These are phyloP conservation scores for Eudasyphora cyanicolor DNA, from an alignment of 2,888 invertebrate genomes.

Conservation along the genomic window DNA sequence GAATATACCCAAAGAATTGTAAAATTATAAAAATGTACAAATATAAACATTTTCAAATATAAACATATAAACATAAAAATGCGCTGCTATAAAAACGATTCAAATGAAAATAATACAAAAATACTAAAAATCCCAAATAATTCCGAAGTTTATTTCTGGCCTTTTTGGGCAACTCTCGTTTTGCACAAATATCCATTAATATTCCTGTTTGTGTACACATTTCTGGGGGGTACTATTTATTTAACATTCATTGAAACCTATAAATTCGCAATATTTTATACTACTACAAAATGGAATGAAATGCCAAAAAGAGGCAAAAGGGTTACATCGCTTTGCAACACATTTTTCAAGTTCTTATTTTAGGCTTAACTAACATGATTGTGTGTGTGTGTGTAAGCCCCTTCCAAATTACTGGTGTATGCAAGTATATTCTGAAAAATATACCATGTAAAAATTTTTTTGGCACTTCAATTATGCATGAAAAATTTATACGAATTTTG, in stretches of 20 bases:
- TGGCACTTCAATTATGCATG: constrained; percentile 40
- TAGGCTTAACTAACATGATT: neutral
- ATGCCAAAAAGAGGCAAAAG: neutral
- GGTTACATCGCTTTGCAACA: neutral
- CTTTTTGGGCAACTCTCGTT: too few species aligned
- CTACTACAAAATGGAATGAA: neutral
- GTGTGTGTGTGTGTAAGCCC: neutral
- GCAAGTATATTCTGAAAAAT: too few species aligned
- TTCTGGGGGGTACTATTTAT: constrained; percentile 38
- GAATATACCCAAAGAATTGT: too few species aligned
- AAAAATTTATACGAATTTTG: constrained; percentile 31
- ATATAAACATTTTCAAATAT: too few species aligned
- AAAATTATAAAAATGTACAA: too few species aligned
- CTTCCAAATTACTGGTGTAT: neutral
- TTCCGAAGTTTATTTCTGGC: too few species aligned
- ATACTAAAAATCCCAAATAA: too few species aligned
- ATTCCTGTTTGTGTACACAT: neutral
- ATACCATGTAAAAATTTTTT: constrained; percentile 2
- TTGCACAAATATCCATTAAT: neutral
- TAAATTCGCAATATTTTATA: constrained; percentile 20
- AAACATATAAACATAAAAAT: too few species aligned
- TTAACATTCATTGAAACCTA: constrained; percentile 49
- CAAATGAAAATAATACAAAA: too few species aligned
- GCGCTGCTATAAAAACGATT: too few species aligned
- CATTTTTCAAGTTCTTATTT: constrained; percentile 5